Base-by-base conservation (phyloP, 2,113 vertebrate genomes). In the Fregata magnificens region DNA sequence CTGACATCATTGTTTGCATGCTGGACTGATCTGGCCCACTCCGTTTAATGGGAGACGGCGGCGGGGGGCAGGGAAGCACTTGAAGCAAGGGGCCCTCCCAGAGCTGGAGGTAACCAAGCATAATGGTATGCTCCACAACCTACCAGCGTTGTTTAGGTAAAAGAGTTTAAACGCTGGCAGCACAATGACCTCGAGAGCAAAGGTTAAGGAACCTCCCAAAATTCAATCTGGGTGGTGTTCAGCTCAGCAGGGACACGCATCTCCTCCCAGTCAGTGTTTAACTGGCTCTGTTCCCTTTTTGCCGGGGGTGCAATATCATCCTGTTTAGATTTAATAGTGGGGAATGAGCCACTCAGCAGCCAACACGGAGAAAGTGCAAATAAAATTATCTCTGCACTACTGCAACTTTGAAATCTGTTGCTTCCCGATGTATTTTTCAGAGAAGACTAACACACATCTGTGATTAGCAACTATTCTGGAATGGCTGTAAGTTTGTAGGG, bases 171-270 rank as follows among this genome's bases (percentile, higher is more conserved):
- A 87, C 31, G 14, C 26, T 47, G 79, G 44, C 80, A 93, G 76
- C 82, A 84, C 82, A 71, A 61, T 14, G 19, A 93, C 76, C 79
- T 88, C 2, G 0, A 78, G 72, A 92, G 76, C 76, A 88, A 86
- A 96, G 76, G 88, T 65, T 92, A 79, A 92, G 73, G 72, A 96
- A 88, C 86, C 72, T 86, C 88, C 86, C 92, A 67, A 86, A 84
- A 78, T 56, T 92, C 96, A 44, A 1, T 59, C 67, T 88, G 95
- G 76, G 88, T 93, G 90, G 88, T 84, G 88, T 50, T 83, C 63
- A 56, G 47, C 67, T 81, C 82, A 55, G 90, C 86, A 85, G 82
- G 81, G 83, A 80, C 1, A 5, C 0, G 0, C 28, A 22, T 29
- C 55, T 88, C 82, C 70, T 92, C 74, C n/a, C 80, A 94, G 83